A percentile compares a stretch with the other conserved stretches of the same genome.
Conservation (phyloP, 1,140 invertebrate species). For the Dinothrombium tinctorium region DNA sequence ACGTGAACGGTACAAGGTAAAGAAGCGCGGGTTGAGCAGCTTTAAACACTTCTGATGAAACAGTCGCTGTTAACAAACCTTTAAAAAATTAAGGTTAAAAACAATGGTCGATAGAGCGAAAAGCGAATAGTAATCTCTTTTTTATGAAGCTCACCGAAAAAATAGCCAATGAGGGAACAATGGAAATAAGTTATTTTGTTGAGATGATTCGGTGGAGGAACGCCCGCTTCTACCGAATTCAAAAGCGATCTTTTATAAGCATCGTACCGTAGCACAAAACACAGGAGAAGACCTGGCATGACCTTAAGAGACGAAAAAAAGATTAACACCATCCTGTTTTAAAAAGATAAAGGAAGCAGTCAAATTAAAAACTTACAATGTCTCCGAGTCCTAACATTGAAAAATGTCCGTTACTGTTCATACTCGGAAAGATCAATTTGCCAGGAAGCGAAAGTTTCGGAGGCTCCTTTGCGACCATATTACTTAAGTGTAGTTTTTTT, state of each 20-base stretch:
- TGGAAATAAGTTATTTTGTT: constrained; percentile 63
- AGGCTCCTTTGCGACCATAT: constrained; percentile 49
- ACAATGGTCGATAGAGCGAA: background rate
- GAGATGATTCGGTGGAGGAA: constrained; percentile 45
- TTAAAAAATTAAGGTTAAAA: constrained; percentile 5
- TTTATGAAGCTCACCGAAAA: constrained; percentile 31
- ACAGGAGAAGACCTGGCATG: constrained; percentile 85
- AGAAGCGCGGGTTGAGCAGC: constrained; percentile 87
- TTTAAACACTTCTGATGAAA: constrained; percentile 90
- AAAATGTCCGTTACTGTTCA: constrained; percentile 81
- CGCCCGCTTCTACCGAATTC: constrained; percentile 39
- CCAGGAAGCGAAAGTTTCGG: constrained; percentile 85
- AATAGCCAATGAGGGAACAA: constrained; percentile 91
- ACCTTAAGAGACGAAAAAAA: constrained; percentile 28
- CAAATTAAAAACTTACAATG: constrained; percentile 36
- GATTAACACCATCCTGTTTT: background rate
- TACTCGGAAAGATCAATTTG: constrained; percentile 82
- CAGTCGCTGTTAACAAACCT: constrained; percentile 80
- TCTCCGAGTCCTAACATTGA: constrained; percentile 90
- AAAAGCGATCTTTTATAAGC: constrained; percentile 65
- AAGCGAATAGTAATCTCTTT: background rate
- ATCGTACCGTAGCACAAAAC: constrained; percentile 81
- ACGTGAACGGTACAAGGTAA: constrained; percentile 87
- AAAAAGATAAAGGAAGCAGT: background rate
- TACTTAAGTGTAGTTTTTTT: constrained; percentile 63